A percentile compares a stretch with the other conserved stretches of the same genome.
phyloP scores from a whole-genome alignment of 1,140 invertebrate genomes.

The Tyrophagus putrescentiae region DNA sequence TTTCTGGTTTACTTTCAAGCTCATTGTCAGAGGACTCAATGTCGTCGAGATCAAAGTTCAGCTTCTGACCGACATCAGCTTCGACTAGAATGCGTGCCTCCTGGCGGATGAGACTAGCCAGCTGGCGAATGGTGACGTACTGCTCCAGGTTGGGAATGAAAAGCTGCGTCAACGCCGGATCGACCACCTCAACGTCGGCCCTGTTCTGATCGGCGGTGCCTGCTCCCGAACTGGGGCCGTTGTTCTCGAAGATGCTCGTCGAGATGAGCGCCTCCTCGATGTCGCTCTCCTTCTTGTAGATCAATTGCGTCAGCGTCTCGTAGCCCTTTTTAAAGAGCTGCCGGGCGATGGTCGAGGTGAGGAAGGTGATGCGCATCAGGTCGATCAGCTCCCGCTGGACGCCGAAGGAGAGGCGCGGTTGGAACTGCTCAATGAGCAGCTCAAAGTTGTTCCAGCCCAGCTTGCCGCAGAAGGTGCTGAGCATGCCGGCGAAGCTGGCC shows the following conservation, averaged over 20 bases:
- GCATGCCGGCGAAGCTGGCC: slow-evolving; percentile 93
- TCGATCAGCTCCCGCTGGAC: slow-evolving; percentile 81
- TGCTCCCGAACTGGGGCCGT: background rate
- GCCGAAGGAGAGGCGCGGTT: slow-evolving; percentile 82
- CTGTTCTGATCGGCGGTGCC: background rate
- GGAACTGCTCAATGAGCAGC: slow-evolving; percentile 75
- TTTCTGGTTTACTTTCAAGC: slow-evolving; percentile 9
- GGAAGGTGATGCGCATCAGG: slow-evolving; percentile 61
- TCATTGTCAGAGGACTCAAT: too few species aligned
- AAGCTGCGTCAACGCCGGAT: background rate
- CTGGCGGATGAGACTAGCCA: slow-evolving; percentile 55
- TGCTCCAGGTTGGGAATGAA: slow-evolving; percentile 27
- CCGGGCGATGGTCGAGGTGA: slow-evolving; percentile 71
- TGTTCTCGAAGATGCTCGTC: slow-evolving; percentile 60
- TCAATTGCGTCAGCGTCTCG: slow-evolving; percentile 56
- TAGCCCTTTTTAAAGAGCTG: slow-evolving; percentile 69
- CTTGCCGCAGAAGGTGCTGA: slow-evolving; percentile 75
- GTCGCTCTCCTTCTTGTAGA: slow-evolving; percentile 47
- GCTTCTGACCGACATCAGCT: slow-evolving; percentile 21
- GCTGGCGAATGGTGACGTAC: slow-evolving; percentile 60
- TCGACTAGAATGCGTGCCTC: slow-evolving; percentile 58
- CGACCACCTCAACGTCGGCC: background rate
- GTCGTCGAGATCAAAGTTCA: slow-evolving; percentile 10
- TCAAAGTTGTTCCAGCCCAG: slow-evolving; percentile 86
- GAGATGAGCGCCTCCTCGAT: slow-evolving; percentile 62